Evolutionary conservation across 2,888 invertebrate genomes (phyloP).

Genomic region (Barypeithes pellucidus): DNA sequence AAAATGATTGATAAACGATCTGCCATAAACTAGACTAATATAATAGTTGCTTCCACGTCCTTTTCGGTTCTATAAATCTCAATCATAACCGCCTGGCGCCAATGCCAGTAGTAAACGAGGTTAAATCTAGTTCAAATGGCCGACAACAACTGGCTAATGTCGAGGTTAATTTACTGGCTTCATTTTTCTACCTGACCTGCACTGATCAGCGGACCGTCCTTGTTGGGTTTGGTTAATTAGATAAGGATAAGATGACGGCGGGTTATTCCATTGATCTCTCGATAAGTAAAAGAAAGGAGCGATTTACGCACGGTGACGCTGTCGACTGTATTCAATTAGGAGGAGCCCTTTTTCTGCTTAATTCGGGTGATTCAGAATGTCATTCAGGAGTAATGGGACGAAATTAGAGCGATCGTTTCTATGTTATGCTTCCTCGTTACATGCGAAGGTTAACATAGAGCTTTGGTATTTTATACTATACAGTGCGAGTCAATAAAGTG

Average conservation of each 20-base stretch:
- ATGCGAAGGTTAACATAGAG: not conserved
- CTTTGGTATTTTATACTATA: no score
- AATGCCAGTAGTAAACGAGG: conserved; percentile 30
- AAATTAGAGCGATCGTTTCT: conserved; percentile 20
- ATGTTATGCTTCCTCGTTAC: conserved; percentile 6
- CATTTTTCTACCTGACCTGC: no score
- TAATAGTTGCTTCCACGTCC: no score
- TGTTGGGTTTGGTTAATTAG: no score
- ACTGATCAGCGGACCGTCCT: no score
- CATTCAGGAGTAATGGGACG: conserved; percentile 11
- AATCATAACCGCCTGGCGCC: conserved; percentile 34
- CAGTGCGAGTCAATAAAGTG: no score
- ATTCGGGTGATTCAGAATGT: conserved; percentile 31
- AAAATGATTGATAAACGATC: no score
- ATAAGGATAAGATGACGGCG: no score
- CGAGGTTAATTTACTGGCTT: conserved; percentile 25
- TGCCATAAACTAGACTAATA: no score
- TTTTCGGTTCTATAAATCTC: conserved; percentile 9
- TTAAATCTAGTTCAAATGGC: conserved; percentile 30
- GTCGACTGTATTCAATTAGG: conserved; percentile 11
- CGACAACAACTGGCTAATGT: conserved; percentile 30
- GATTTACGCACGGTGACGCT: not conserved
- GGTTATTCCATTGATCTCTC: no score
- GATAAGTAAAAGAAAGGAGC: no score
- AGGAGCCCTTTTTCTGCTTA: conserved; percentile 14